These are phyloP conservation scores for Thalassaphorura encarpata DNA, from an alignment of 1,140 invertebrate species.

Conservation along the genomic window DNA sequence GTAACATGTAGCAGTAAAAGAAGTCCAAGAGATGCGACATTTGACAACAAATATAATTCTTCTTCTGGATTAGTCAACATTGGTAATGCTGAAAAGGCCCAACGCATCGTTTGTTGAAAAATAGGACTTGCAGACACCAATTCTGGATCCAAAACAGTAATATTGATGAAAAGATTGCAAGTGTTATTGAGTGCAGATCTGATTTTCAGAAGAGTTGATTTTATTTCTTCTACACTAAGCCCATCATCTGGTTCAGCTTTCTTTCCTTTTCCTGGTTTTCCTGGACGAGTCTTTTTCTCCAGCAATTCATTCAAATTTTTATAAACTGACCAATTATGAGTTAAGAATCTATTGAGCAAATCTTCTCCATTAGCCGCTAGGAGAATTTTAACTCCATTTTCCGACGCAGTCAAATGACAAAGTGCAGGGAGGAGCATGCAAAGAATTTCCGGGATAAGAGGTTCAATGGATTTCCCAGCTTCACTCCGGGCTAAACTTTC, in stretches of 20 bases:
- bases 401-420: constrained; percentile 82
- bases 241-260: constrained; percentile 5
- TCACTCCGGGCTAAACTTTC: constrained; percentile 35
- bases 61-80: constrained; percentile 66
- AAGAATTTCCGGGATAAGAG: constrained; percentile 60
- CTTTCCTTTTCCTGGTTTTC: constrained; percentile 17
- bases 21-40: constrained; percentile 69
- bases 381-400: constrained; percentile 68
- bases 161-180: constrained; percentile 86
- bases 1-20: constrained; percentile 72
- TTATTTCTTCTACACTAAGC: constrained; percentile 23
- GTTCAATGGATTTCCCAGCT: constrained; percentile 43
- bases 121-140: constrained; percentile 61
- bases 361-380: constrained; percentile 62
- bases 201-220: constrained; percentile 10
- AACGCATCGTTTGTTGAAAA: constrained; percentile 70
- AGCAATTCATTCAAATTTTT: constrained; percentile 45
- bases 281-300: constrained; percentile 23
- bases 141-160: constrained; percentile 74
- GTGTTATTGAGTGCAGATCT: constrained; percentile 70
- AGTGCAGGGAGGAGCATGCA: constrained; percentile 71
- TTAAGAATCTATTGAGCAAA: constrained; percentile 63
- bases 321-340: constrained; percentile 76
- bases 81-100: constrained; percentile 75
- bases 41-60: constrained; percentile 72